Evolutionary conservation across 2,888 invertebrate genomes (phyloP), one percentile per base, ranked within the genome.

Genomic region (Amphipyra berbera): DNA sequence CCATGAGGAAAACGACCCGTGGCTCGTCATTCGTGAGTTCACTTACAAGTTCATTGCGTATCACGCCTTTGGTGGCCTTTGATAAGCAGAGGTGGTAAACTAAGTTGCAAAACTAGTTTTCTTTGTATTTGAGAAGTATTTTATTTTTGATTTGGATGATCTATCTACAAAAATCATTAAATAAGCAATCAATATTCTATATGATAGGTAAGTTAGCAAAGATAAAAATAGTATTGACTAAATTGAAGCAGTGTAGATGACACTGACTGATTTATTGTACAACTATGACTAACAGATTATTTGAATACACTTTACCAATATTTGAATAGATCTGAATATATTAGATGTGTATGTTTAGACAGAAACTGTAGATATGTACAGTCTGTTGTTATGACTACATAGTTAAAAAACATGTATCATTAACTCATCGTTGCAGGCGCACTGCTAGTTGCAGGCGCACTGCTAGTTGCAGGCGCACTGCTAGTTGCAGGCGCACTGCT

Each of bases 321-420:
- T 54, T 53, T 37, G 7, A 57, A 40, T 40, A 55, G 13, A 33
- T 13, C 4, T 30, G 48, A 14, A 53, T 45, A 9, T 35, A 44
- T 41, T 45, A 33, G 35, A 10, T 14, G 9, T 38, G 21, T 13
- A 41, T 46, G 12, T 30, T 9, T 7, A 40, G 13, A 35, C 15
- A 14, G 5, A 45, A 12, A 37, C 21, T 12, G 10, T 10, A 37
- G 21, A 9, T 35, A 9, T 7, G 7, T 35, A 9, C 9, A 5
- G 40, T 13, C 12, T n/a, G 15, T 14, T 68, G 68, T 68, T 58
- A 49, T 68, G 72, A 72, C 48, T 53, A 53, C 53, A 65, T 41
- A 49, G 37, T 45, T 41, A 58, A 42, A 58, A 42, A 68, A 68
- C 66, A 72, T 69, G 21, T 68, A 44, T 56, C 71, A 52, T 40